A percentile compares a stretch with the other conserved stretches of the same genome.
Evolutionary conservation across 53 echinoderm and acorn worm species (phyloP).

Genomic region (Patiria pectinifera): DNA sequence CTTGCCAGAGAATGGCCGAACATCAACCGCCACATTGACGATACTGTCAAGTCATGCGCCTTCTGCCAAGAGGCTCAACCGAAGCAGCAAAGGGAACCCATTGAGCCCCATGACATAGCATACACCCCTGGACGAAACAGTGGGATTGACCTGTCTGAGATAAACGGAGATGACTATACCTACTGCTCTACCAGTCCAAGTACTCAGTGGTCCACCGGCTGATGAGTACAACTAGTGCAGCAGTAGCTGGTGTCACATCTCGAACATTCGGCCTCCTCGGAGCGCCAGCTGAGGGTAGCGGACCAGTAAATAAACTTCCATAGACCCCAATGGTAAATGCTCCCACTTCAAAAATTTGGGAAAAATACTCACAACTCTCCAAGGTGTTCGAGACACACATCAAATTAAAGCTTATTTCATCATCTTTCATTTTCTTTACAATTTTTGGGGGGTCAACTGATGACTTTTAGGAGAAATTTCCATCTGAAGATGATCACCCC

Average conservation of each 20-base stretch:
- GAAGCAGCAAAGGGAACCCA: slow-evolving; percentile 54
- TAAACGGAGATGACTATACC: slow-evolving; percentile 57
- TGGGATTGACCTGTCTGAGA: slow-evolving; percentile 65
- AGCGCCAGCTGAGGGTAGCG: too few species aligned
- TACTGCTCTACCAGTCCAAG: slow-evolving; percentile 55
- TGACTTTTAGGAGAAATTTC: too few species aligned
- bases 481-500: too few species aligned
- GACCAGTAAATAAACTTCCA: too few species aligned
- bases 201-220: slow-evolving; percentile 34
- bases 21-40: slow-evolving; percentile 58
- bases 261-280: slow-evolving; percentile 48
- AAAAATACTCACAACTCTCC: too few species aligned
- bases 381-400: too few species aligned
- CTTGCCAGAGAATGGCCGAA: slow-evolving; percentile 69
- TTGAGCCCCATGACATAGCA: slow-evolving; percentile 58
- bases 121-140: slow-evolving; percentile 50
- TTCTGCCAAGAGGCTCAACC: slow-evolving; percentile 36
- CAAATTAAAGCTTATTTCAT: too few species aligned
- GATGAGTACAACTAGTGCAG: not conserved
- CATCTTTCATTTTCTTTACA: too few species aligned
- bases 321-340: too few species aligned
- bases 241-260: not conserved
- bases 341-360: too few species aligned
- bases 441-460: too few species aligned
- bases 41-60: slow-evolving; percentile 3